These are phyloP conservation scores for Ursus arctos DNA, from an alignment of 2,113 vertebrate species.

Conservation along the genomic window DNA sequence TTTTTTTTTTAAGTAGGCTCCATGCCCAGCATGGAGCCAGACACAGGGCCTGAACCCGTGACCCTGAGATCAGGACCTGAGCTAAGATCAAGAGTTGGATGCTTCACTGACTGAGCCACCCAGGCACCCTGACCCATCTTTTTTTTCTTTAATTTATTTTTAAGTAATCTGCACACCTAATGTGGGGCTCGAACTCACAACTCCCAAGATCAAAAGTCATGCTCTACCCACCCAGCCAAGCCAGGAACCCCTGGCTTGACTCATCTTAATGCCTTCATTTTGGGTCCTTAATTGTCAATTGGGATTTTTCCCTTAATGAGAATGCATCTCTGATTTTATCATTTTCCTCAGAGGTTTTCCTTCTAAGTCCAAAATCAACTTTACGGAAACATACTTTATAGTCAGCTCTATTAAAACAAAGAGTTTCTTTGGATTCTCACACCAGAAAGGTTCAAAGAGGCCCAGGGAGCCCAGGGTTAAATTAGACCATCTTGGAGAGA, in stretches of 20 bases:
- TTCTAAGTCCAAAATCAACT: background rate
- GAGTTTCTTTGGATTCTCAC: background rate
- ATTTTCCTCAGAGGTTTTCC: background rate
- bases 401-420: constrained; percentile 45
- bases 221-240: background rate
- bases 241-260: background rate
- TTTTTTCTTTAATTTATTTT: background rate
- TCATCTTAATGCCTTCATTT: constrained; percentile 30
- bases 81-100: background rate
- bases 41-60: too few species aligned
- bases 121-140: background rate
- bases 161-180: background rate
- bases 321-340: constrained; percentile 24
- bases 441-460: constrained; percentile 27
- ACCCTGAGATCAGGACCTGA: too few species aligned
- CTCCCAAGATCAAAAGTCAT: background rate
- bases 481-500: constrained; percentile 11
- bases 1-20: background rate
- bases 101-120: background rate
- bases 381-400: background rate
- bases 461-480: constrained; percentile 41
- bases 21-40: too few species aligned
- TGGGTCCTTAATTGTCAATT: background rate
- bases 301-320: background rate
- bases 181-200: background rate